Evolutionary conservation across 2,113 vertebrate species (phyloP), one percentile per base, ranked within the genome.

Genomic region (Phaethornis superciliosus): DNA sequence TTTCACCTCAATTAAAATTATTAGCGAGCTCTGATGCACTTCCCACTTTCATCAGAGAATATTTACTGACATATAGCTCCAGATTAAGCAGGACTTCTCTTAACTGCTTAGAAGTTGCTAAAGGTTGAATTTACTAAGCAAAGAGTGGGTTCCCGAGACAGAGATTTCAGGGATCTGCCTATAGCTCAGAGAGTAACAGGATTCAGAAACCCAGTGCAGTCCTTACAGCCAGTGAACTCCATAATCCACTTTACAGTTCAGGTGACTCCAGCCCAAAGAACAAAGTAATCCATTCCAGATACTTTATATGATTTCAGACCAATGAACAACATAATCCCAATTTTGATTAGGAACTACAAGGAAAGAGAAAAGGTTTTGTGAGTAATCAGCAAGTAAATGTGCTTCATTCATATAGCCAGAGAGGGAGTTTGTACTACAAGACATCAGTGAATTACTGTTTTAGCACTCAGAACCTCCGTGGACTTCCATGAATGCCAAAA

Each of bases 221-320:
- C 28, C 52, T 95, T 95, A 80, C 74, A 95, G 70, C 91, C 75
- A 94, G 55, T 0, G 6, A 94, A 88, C 82, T 75, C 82, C 51
- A 77, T 77, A 89, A 97, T 92, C 95, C 80, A 92, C 87, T 96
- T 85, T 56, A 71, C 10, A 88, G 59, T 65, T 84, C 88, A 81
- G 42, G 63, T 82, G 40, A 80, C 58, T 90, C 81, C 67, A 90
- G 54, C 42, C 82, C 92, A 94, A 67, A 40, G 63, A 94, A 75
- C 63, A 94, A 94, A 93, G 90, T 77, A 94, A 94, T 93, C 89
- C 72, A 80, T 85, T 91, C 62, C 65, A 90, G 81, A 69, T n/a
- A n/a, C 40, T 91, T 93, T 44, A 68, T 21, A 37, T 54, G 58
- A 78, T 51, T 88, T 91, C 82, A 94, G 52, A 82, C 47, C 74